Conservation (phyloP, 2,888 invertebrate genomes). For the Parnassius orleans region DNA sequence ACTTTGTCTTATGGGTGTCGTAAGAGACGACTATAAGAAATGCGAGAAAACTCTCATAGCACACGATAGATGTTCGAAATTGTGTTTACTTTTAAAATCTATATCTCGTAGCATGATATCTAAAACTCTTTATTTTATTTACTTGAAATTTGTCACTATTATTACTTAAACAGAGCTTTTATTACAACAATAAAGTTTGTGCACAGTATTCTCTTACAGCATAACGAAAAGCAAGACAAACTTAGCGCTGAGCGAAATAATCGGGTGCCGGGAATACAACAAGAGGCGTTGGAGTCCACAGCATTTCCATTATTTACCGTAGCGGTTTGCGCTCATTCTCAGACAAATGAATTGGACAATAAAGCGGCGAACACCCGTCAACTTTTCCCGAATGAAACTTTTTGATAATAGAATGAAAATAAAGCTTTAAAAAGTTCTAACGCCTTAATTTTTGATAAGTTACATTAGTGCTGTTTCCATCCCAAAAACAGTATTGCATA, state of each 20-base stretch:
- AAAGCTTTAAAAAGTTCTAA: conserved; percentile 45
- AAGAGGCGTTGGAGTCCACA: conserved; percentile 47
- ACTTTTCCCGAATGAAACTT: conserved; percentile 63
- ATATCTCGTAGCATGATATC: too few relatives aligned
- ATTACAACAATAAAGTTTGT: conserved; percentile 50
- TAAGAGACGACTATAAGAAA: too few relatives aligned
- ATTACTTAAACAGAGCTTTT: conserved; percentile 26
- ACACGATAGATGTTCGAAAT: too few relatives aligned
- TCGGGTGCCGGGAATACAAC: conserved; percentile 49
- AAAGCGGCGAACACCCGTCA: conserved; percentile 61
- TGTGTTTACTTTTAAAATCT: too few relatives aligned
- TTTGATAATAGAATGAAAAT: conserved; percentile 55
- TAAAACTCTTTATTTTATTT: conserved; percentile 6
- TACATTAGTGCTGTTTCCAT: conserved; percentile 42
- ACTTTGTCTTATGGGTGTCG: too few relatives aligned
- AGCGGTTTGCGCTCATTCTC: conserved; percentile 52
- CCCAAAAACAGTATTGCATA: conserved; percentile 7
- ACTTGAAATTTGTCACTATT: conserved; percentile 10
- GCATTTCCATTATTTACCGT: conserved; percentile 61
- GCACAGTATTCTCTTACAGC: conserved; percentile 49
- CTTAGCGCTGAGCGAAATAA: conserved; percentile 64
- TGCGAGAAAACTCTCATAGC: too few relatives aligned
- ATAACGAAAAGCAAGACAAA: conserved; percentile 58
- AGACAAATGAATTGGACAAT: conserved; percentile 68
- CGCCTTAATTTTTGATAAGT: conserved; percentile 61